Evolutionary conservation across 1,140 invertebrate genomes (phyloP).

Genomic region (Calephelis nemesis): DNA sequence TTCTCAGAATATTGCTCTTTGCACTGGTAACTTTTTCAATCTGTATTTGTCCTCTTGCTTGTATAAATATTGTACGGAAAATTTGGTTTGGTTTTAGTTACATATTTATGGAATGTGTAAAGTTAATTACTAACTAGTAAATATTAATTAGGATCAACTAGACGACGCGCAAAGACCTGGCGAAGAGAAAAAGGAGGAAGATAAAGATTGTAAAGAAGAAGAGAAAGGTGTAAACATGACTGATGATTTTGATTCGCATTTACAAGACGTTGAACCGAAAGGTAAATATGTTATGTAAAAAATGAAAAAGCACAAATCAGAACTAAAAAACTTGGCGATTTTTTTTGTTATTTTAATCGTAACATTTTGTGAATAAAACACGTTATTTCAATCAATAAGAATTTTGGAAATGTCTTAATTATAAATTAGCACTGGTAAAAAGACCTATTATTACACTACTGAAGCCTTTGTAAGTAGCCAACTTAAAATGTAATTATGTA

Average conservation of each 20-base stretch:
- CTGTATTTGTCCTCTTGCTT: no score
- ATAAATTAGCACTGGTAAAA: no score
- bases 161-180: constrained; percentile 91
- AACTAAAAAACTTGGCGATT: no score
- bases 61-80: background rate
- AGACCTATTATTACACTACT: no score
- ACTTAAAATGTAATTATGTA: no score
- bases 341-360: no score
- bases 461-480: no score
- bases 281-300: constrained; percentile 40
- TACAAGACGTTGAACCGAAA: constrained; percentile 88
- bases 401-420: no score
- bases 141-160: constrained; percentile 88
- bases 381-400: no score
- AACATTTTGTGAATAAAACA: no score
- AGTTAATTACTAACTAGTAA: background rate
- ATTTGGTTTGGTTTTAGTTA: background rate
- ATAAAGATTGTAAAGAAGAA: constrained; percentile 93
- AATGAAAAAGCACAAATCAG: background rate
- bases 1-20: no score
- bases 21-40: no score
- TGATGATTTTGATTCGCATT: constrained; percentile 88
- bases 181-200: constrained; percentile 85
- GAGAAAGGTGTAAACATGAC: constrained; percentile 97
- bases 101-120: background rate